Evolutionary conservation across 2,113 vertebrate genomes (phyloP), one percentile per base, ranked within the genome.

Genomic region (Amia ocellicauda): DNA sequence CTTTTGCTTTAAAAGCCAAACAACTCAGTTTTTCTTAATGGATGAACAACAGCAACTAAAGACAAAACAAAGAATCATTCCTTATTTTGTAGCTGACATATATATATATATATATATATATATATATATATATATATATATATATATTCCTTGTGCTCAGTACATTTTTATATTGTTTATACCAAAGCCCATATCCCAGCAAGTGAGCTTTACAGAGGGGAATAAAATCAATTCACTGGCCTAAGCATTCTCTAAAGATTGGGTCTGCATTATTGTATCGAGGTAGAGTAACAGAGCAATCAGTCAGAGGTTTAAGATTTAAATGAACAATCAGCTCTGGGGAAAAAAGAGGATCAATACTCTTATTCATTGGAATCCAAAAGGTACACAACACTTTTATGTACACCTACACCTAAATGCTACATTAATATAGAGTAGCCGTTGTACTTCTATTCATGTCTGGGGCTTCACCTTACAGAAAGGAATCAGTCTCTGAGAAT

Each of bases 261-360:
- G 83, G 56, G 70, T 64, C 74, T 83, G 80, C 73, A 74, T 81
- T 75, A 76, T 74, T 64, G 36, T 11, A 69, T 66, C 82, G 80
- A 86, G 83, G 80, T 82, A 80, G 82, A 62, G 72, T 78, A 86
- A 84, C 75, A 2, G 83, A 88, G 80, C 82, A 87, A 81, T 83
- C 84, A 77, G 77, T 75, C 73, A 83, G 77, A 72, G 78, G 84
- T 81, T 82, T 87, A 79, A 83, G 83, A 88, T 86, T 43, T 89
- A 88, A 81, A 70, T 75, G 83, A 85, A 87, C 81, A 90, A 84
- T 88, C 83, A 57, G 28, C 28, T 36, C 22, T 43, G 22, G 22
- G 43, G 31, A 56, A 31, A 47, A 49, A 42, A 55, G 50, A 26
- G 27, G 55, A 63, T 63, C 62, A 36, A 64, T 64, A 57, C 41